Conservation (phyloP, 2,113 vertebrate genomes). For the Pipa parva region DNA sequence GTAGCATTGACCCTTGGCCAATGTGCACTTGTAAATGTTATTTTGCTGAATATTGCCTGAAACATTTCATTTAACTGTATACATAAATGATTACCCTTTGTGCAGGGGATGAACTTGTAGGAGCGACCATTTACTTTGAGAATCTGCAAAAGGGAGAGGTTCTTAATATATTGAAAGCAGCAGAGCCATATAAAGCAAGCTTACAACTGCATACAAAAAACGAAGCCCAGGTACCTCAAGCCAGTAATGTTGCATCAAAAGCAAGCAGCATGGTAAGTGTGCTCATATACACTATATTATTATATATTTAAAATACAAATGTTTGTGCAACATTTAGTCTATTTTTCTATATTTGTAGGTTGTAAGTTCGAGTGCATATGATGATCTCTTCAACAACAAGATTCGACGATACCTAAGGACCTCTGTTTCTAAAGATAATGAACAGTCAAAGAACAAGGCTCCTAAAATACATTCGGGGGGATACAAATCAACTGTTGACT, state of each 20-base stretch:
- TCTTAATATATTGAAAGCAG: conserved; percentile 27
- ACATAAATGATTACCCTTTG: background rate
- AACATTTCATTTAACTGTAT: no score
- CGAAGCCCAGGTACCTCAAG: conserved; percentile 2
- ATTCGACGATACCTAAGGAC: conserved; percentile 22
- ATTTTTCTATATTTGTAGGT: background rate
- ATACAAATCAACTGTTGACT: background rate
- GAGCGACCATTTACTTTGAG: conserved; percentile 36
- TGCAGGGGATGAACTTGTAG: conserved; percentile 31
- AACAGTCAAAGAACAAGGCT: background rate
- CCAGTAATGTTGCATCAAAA: background rate
- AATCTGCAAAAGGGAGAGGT: conserved; percentile 35
- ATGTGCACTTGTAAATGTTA: no score
- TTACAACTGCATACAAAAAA: conserved; percentile 28
- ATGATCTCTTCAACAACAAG: conserved; percentile 33
- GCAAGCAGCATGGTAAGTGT: conserved; percentile 23
- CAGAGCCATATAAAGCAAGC: conserved; percentile 29
- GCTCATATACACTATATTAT: no score
- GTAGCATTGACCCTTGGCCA: no score
- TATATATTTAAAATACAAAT: background rate
- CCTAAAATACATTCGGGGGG: background rate
- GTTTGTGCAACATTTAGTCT: background rate
- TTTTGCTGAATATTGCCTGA: no score
- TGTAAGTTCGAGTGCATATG: conserved; percentile 15
- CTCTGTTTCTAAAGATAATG: conserved; percentile 19